These are phyloP conservation scores for Pagetopsis macropterus DNA, from an alignment of 2,797 vertebrate species.

Conservation along the genomic window DNA sequence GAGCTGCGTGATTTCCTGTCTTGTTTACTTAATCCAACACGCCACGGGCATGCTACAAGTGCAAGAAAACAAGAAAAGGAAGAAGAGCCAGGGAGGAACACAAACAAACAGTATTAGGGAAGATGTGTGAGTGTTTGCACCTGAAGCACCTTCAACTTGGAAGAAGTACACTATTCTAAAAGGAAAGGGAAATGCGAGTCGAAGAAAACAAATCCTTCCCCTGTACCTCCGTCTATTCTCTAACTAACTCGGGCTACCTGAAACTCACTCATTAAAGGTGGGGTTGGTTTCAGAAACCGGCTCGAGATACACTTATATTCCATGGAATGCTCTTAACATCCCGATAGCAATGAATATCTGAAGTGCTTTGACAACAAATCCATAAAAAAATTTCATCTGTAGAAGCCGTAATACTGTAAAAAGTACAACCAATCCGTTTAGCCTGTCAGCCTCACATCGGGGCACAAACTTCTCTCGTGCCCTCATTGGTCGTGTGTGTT, in stretches of 20 bases:
- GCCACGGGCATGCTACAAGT: constrained; percentile 39
- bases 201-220: not conserved
- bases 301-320: too few relatives aligned
- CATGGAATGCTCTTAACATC: too few relatives aligned
- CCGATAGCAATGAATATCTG: too few relatives aligned
- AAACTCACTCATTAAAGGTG: constrained; percentile 7
- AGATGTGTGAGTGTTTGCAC: constrained; percentile 63
- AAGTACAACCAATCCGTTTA: too few relatives aligned
- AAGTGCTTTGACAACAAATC: too few relatives aligned
- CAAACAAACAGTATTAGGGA: constrained; percentile 13
- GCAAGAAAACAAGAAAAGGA: constrained; percentile 4
- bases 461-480: too few relatives aligned
- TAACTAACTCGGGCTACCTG: constrained; percentile 2
- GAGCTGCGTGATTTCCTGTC: constrained; percentile 21
- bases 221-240: constrained; percentile 11
- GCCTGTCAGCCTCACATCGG: too few relatives aligned
- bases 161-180: constrained; percentile 56
- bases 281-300: too few relatives aligned
- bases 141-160: constrained; percentile 57
- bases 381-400: too few relatives aligned
- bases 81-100: constrained; percentile 12
- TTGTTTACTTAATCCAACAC: constrained; percentile 55
- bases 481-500: too few relatives aligned
- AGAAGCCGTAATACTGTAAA: too few relatives aligned
- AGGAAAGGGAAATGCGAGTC: constrained; percentile 28